Evolutionary conservation across 2,888 invertebrate species (phyloP).

Genomic region (Dinocampus coccinellae): DNA sequence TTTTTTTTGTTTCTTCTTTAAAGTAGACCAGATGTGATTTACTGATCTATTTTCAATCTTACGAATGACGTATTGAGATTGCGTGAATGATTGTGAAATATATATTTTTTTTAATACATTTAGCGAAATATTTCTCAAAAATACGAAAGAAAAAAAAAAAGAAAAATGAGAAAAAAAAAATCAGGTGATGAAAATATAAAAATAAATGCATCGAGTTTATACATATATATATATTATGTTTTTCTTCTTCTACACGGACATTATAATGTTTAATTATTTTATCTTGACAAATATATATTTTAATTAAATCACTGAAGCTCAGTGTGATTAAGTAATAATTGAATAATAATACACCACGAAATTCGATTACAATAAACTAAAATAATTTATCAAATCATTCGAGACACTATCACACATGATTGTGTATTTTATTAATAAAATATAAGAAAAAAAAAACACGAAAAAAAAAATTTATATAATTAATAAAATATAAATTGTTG

Average conservation of each 20-base stretch:
- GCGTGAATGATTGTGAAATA: background rate
- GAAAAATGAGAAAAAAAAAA: background rate
- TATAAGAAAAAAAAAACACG: too few relatives aligned
- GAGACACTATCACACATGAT: background rate
- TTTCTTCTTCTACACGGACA: background rate
- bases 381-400: background rate
- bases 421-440: too few relatives aligned
- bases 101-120: background rate
- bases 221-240: background rate
- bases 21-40: background rate
- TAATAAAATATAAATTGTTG: too few relatives aligned
- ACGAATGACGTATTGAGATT: background rate
- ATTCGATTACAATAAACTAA: slow-evolving; percentile 19
- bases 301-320: background rate
- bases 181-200: background rate
- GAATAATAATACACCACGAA: slow-evolving; percentile 14
- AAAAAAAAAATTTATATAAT: too few relatives aligned
- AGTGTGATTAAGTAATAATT: slow-evolving; percentile 2
- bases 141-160: background rate
- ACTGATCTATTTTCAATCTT: background rate
- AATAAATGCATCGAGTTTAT: too few relatives aligned
- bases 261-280: background rate
- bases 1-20: background rate
- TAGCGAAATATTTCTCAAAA: background rate
- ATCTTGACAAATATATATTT: background rate